phyloP scores from a whole-genome alignment of 2,113 vertebrate species.

The Dunckerocampus dactyliophorus region DNA sequence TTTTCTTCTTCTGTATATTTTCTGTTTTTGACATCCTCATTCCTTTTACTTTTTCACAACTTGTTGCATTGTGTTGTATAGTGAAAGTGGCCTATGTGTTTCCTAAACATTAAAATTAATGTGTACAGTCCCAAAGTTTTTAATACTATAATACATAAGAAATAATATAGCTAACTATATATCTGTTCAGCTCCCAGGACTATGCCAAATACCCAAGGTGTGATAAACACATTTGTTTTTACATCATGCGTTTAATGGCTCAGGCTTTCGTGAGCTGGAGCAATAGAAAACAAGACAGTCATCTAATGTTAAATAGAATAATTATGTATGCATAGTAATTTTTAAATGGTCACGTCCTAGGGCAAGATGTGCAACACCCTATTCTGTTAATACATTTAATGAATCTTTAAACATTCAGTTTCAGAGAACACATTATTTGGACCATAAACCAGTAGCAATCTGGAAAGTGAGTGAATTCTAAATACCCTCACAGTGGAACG shows the following conservation, averaged over 20 bases:
- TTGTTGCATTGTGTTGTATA: neutral
- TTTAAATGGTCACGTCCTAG: neutral
- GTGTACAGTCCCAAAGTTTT: too few species aligned
- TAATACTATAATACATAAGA: too few species aligned
- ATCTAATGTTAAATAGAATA: neutral
- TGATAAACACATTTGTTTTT: neutral
- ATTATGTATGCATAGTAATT: neutral
- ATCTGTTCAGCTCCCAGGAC: too few species aligned
- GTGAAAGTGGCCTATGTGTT: neutral
- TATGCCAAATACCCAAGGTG: neutral
- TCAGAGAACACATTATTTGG: constrained; percentile 58
- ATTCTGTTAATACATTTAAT: constrained; percentile 28
- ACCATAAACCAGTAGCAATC: constrained; percentile 64
- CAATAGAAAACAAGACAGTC: neutral
- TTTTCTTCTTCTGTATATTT: constrained; percentile 32
- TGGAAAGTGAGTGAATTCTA: constrained; percentile 55
- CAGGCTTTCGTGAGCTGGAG: neutral
- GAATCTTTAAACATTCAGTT: constrained; percentile 30
- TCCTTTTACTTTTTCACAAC: constrained; percentile 1
- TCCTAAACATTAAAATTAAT: neutral
- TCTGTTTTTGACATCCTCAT: constrained; percentile 1
- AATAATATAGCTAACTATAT: too few species aligned
- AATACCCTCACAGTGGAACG: constrained; percentile 54
- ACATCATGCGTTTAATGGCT: neutral
- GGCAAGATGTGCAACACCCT: neutral